phyloP scores from a whole-genome alignment of 2,888 invertebrate genomes.

The Mesopsocus fuscifrons region DNA sequence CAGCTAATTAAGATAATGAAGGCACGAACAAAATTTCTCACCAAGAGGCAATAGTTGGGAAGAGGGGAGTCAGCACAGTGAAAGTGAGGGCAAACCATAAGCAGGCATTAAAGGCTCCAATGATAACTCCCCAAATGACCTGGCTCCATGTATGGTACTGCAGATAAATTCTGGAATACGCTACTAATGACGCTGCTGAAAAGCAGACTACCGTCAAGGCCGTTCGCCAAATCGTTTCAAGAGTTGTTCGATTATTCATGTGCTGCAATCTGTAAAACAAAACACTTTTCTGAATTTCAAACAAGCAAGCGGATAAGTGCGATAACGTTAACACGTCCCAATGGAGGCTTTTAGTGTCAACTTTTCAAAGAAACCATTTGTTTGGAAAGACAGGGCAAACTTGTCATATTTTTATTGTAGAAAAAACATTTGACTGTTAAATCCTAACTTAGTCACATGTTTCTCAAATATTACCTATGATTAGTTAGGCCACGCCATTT shows the following conservation, averaged over 20 bases:
- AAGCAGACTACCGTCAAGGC: constrained; percentile 41
- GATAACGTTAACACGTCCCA: too few relatives aligned
- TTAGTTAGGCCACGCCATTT: too few relatives aligned
- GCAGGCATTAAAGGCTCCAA: constrained; percentile 54
- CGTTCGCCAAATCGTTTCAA: constrained; percentile 53
- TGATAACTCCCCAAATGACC: constrained; percentile 56
- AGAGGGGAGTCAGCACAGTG: constrained; percentile 60
- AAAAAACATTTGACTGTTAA: too few relatives aligned
- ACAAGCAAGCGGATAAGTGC: too few relatives aligned
- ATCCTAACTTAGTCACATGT: too few relatives aligned
- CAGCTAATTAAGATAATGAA: too few relatives aligned
- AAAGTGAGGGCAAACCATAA: constrained; percentile 70
- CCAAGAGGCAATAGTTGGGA: constrained; percentile 71
- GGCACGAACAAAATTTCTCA: too few relatives aligned
- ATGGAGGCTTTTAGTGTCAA: too few relatives aligned
- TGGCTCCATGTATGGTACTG: constrained; percentile 70
- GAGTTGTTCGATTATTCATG: constrained; percentile 57
- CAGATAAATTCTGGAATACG: constrained; percentile 59
- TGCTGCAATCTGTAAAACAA: constrained; percentile 50
- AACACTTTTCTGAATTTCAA: constrained; percentile 8
- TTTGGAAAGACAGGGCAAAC: too few relatives aligned
- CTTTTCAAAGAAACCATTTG: too few relatives aligned
- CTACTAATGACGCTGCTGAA: constrained; percentile 37
- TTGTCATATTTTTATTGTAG: too few relatives aligned
- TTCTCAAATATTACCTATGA: too few relatives aligned